These are phyloP conservation scores for Ia io DNA, from an alignment of 2,113 vertebrate genomes.

Conservation along the genomic window DNA sequence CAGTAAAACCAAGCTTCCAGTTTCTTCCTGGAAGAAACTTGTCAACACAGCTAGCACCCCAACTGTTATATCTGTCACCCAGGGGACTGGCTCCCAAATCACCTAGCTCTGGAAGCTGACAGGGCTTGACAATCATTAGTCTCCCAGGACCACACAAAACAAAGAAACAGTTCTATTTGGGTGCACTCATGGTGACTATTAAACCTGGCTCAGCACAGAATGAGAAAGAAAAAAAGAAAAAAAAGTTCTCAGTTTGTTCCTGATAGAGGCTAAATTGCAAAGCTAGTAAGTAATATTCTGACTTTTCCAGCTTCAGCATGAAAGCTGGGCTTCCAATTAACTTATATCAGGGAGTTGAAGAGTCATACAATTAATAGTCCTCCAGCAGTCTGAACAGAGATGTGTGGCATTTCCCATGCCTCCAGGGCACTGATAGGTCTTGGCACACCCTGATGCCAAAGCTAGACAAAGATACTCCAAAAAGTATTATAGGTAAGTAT, in stretches of 20 bases:
- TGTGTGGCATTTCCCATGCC: background rate
- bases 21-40: background rate
- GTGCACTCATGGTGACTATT: background rate
- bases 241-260: background rate
- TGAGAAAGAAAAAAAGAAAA: background rate
- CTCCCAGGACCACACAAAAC: background rate
- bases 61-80: background rate
- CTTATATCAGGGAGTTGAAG: background rate
- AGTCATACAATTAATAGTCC: background rate
- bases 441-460: background rate
- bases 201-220: background rate
- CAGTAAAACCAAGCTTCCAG: background rate
- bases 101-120: background rate
- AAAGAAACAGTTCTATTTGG: background rate
- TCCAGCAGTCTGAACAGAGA: background rate
- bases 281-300: background rate
- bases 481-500: too few species aligned
- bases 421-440: background rate
- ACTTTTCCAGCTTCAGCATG: background rate
- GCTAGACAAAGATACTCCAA: too few species aligned
- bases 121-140: background rate
- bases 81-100: constrained; percentile 13
- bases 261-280: background rate
- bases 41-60: background rate
- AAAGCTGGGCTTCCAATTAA: background rate